Evolutionary conservation across 2,888 invertebrate genomes (phyloP).

Genomic region (Noctua pronuba): DNA sequence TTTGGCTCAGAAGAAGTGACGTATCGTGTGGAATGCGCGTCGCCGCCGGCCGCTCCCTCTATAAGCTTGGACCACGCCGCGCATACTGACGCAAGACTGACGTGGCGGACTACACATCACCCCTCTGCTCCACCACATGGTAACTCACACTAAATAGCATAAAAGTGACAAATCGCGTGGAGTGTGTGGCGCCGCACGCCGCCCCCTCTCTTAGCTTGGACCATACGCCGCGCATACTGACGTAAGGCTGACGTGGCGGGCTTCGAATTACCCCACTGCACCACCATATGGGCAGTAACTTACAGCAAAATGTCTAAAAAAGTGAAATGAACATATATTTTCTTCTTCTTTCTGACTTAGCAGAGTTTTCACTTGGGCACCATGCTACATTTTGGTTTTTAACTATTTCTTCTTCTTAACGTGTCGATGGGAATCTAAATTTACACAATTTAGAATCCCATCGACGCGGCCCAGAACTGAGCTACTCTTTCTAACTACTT

Average conservation of each 20-base stretch:
- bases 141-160: slow-evolving; percentile 52
- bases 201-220: background rate
- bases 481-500: background rate
- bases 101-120: slow-evolving; percentile 90
- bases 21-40: slow-evolving; percentile 94
- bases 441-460: too few species aligned
- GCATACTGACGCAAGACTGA: slow-evolving; percentile 90
- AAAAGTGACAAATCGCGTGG: slow-evolving; percentile 92
- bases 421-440: too few species aligned
- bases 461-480: too few species aligned
- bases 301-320: background rate
- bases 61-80: slow-evolving; percentile 93
- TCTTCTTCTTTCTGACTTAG: background rate
- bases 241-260: slow-evolving; percentile 73
- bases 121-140: slow-evolving; percentile 90
- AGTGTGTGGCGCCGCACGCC: background rate
- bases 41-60: slow-evolving; percentile 93
- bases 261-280: slow-evolving; percentile 90
- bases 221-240: slow-evolving; percentile 62
- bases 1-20: slow-evolving; percentile 96
- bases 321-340: background rate
- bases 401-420: background rate
- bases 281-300: slow-evolving; percentile 66
- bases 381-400: background rate
- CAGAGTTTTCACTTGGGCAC: background rate